Evolutionary conservation across 2,797 vertebrate genomes (phyloP), one percentile per base, ranked within the genome.

Genomic region (Poeciliopsis infans): DNA sequence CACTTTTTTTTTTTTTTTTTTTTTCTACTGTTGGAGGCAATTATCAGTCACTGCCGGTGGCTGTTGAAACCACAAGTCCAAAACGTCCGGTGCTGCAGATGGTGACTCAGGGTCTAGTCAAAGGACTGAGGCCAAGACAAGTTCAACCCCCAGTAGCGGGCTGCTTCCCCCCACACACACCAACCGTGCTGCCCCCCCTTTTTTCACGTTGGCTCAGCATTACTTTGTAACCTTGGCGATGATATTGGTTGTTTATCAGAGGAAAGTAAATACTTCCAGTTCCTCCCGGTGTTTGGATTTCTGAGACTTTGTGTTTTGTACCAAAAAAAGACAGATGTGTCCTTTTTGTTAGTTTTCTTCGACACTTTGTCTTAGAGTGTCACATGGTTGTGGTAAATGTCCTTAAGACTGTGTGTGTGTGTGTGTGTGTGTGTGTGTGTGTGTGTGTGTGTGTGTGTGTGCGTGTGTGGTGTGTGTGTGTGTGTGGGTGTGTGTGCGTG

Each of bases 81-180:
- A 79, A 87, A 77, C 71, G 79, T 92, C 85, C 80, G 31, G 81
- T 83, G 59, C 88, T 86, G 85, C 81, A 87, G 80, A 51, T 43
- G 73, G 73, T 94, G 94, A 94, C 79, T 94, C 91, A 94, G 88
- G 72, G 70, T 68, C 41, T 49, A 74, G 85, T 92, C 93, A 88
- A 74, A 73, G 75, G 15, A 66, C 82, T 92, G 90, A 86, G 83
- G 79, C 77, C 81, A 73, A 83, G 83, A 83, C 82, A 80, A 83
- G 84, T 81, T 82, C 82, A 87, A 83, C 90, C 90, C 82, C 89
- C 89, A 92, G 91, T 83, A 89, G 78, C 6, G 70, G 82, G 72
- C 77, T 45, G 78, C 84, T 72, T 83, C 83, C 77, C 70, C 39
- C 6, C 39, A 5, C 39, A 39, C 41, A 76, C 72, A 45, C 12